Conservation (phyloP, 2,113 vertebrate species). For the Rutilus rutilus region DNA sequence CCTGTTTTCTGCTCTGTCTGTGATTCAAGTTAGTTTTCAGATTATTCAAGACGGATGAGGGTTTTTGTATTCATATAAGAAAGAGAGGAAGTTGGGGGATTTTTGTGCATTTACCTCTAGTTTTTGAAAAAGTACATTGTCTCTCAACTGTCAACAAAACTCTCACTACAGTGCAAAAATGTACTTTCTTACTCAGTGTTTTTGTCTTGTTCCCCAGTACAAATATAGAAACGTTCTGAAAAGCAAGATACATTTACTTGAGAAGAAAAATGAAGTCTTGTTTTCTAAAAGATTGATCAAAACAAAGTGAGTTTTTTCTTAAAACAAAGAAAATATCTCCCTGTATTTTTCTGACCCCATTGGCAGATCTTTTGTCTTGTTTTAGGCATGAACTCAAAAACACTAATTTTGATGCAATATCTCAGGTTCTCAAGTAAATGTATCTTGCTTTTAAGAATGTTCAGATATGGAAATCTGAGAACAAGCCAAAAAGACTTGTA, state of each 20-base stretch:
- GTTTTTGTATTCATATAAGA: conserved; percentile 27
- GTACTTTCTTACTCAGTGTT: not conserved
- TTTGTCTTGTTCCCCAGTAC: not conserved
- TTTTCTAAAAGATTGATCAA: not conserved
- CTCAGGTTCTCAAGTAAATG: not conserved
- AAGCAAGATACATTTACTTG: not conserved
- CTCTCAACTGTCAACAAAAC: not conserved
- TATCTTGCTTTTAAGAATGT: not conserved
- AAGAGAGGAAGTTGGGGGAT: conserved; percentile 16
- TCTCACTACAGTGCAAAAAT: not conserved
- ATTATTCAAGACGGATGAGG: conserved; percentile 33
- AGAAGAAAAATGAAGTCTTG: not conserved
- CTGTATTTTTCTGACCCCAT: not conserved
- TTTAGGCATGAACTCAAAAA: not conserved
- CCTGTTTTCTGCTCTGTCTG: conserved; percentile 49
- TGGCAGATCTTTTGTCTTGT: not conserved
- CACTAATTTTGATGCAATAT: not conserved
- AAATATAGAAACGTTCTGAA: not conserved
- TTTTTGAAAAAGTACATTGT: not conserved
- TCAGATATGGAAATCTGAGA: not conserved
- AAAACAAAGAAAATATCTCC: not conserved
- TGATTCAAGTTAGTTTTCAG: conserved; percentile 52
- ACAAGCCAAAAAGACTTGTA: not conserved
- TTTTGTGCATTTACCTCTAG: not conserved
- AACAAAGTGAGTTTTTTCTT: not conserved